phyloP scores from a whole-genome alignment of 2,113 vertebrate genomes.

The Phaethon lepturus region DNA sequence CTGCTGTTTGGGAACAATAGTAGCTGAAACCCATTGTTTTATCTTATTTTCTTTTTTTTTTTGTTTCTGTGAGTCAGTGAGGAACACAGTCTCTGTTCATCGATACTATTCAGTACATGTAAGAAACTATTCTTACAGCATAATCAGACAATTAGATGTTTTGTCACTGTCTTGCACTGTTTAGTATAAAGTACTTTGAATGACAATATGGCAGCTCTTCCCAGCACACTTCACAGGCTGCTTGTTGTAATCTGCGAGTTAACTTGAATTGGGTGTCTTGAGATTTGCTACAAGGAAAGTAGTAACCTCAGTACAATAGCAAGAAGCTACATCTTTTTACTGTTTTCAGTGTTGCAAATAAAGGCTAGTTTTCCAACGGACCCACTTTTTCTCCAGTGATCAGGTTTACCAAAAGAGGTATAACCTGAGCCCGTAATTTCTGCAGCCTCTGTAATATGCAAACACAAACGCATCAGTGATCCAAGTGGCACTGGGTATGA shows the following conservation, averaged over 20 bases:
- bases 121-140: conserved; percentile 11
- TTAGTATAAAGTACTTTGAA: conserved; percentile 54
- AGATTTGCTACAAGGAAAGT: conserved; percentile 59
- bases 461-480: background rate
- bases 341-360: conserved; percentile 51
- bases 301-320: conserved; percentile 43
- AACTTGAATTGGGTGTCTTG: conserved; percentile 73
- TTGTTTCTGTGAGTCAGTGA: background rate
- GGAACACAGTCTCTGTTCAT: background rate
- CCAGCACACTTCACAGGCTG: conserved; percentile 59
- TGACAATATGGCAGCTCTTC: conserved; percentile 50
- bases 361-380: conserved; percentile 49
- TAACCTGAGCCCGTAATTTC: background rate
- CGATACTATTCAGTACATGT: conserved; percentile 2
- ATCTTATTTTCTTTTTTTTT: background rate
- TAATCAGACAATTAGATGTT: conserved; percentile 67
- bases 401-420: background rate
- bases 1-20: background rate
- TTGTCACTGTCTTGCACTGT: conserved; percentile 28
- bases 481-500: background rate
- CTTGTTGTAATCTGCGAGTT: conserved; percentile 68
- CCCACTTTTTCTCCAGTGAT: background rate
- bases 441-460: conserved; percentile 10
- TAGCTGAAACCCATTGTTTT: background rate
- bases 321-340: conserved; percentile 28